Conservation (phyloP, 2,888 invertebrate genomes). For the Ochropleura plecta region DNA sequence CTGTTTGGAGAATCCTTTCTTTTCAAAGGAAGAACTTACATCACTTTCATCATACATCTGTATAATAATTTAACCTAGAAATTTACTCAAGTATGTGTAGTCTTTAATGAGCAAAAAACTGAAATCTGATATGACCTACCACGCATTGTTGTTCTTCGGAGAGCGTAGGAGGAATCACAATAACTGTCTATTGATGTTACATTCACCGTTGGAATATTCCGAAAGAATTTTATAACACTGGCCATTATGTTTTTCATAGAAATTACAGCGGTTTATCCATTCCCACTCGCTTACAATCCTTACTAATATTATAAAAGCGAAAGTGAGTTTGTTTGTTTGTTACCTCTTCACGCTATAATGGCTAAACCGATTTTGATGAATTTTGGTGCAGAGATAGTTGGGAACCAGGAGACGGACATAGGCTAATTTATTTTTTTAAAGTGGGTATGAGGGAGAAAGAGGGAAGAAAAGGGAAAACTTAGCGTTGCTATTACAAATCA, state of each 20-base stretch:
- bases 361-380: too few species aligned
- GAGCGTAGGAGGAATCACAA: not conserved
- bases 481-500: too few species aligned
- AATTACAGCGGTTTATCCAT: not conserved
- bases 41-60: not conserved
- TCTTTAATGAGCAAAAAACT: constrained; percentile 1
- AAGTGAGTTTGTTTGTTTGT: too few species aligned
- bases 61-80: not conserved
- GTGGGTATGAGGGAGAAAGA: too few species aligned
- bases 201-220: not conserved
- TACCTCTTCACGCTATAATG: too few species aligned
- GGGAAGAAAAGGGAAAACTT: too few species aligned
- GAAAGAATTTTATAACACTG: not conserved
- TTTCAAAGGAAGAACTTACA: not conserved
- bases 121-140: not conserved
- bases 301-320: too few species aligned
- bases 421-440: too few species aligned
- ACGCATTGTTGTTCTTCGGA: constrained; percentile 15
- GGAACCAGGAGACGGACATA: too few species aligned
- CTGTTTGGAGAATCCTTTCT: not conserved
- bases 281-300: not conserved
- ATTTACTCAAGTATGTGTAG: not conserved
- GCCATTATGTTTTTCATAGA: not conserved
- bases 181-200: constrained; percentile 1
- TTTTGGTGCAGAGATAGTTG: too few species aligned